These are phyloP conservation scores for Syrmaticus mikado DNA, from an alignment of 2,113 vertebrate species.

Conservation along the genomic window DNA sequence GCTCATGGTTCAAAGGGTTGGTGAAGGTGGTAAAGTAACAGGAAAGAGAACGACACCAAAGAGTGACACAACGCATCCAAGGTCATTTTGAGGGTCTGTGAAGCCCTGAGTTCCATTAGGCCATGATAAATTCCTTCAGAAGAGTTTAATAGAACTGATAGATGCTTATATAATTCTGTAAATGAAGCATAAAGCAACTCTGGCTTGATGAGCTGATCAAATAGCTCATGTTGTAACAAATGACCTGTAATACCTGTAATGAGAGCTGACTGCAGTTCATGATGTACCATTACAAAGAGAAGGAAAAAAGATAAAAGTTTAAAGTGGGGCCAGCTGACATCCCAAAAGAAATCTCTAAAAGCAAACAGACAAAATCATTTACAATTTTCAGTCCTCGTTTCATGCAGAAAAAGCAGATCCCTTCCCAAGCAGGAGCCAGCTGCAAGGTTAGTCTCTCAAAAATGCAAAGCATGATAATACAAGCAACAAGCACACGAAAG, in stretches of 20 bases:
- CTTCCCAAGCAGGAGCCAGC: background rate
- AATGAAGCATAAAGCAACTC: constrained; percentile 3
- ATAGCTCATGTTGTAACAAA: background rate
- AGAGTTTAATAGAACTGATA: background rate
- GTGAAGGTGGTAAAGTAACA: background rate
- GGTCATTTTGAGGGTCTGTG: background rate
- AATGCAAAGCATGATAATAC: background rate
- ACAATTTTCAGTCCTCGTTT: background rate
- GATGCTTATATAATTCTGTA: constrained; percentile 5
- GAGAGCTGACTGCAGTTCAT: background rate
- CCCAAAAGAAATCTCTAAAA: background rate
- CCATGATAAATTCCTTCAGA: background rate
- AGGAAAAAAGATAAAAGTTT: background rate
- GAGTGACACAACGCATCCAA: background rate
- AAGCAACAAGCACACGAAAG: background rate
- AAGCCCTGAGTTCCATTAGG: background rate
- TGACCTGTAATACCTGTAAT: background rate
- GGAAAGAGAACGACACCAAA: background rate
- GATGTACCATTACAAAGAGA: background rate
- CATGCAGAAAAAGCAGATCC: background rate
- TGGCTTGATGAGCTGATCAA: constrained; percentile 22
- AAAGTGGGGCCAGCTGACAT: background rate
- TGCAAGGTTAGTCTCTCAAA: background rate
- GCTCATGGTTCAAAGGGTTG: background rate
- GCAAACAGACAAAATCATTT: background rate